Evolutionary conservation across 2,888 invertebrate genomes (phyloP).

Genomic region (Hyposoter dolosus): DNA sequence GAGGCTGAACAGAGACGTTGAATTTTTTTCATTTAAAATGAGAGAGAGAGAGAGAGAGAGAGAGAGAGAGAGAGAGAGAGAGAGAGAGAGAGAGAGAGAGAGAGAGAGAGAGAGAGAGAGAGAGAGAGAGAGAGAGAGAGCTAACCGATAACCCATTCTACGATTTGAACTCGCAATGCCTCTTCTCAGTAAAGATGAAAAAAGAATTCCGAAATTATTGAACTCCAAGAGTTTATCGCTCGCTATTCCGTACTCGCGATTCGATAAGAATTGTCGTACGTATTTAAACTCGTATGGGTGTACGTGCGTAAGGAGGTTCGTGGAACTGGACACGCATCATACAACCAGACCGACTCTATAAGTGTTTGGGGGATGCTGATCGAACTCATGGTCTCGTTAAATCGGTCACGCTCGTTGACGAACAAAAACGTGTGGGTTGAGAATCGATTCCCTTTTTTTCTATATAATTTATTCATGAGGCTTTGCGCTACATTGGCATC

Average conservation of each 20-base stretch:
- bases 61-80: constrained; percentile 71
- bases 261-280: constrained; percentile 70
- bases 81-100: constrained; percentile 51
- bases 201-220: constrained; percentile 75
- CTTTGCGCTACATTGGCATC: neutral
- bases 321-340: constrained; percentile 63
- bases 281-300: neutral
- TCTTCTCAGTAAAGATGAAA: constrained; percentile 50
- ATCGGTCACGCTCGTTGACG: constrained; percentile 55
- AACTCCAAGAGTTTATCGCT: constrained; percentile 79
- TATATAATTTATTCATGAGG: constrained; percentile 20
- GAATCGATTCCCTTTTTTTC: constrained; percentile 25
- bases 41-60: constrained; percentile 61
- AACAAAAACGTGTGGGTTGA: constrained; percentile 3
- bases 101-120: constrained; percentile 28
- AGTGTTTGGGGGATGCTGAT: constrained; percentile 39
- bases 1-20: neutral
- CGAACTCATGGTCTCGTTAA: constrained; percentile 44
- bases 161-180: constrained; percentile 66
- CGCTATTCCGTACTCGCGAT: constrained; percentile 67
- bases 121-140: constrained; percentile 66
- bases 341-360: constrained; percentile 34
- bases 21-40: neutral
- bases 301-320: constrained; percentile 41
- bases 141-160: constrained; percentile 74